Evolutionary conservation across 2,888 invertebrate genomes (phyloP).

Genomic region (Galerucella calmariensis): DNA sequence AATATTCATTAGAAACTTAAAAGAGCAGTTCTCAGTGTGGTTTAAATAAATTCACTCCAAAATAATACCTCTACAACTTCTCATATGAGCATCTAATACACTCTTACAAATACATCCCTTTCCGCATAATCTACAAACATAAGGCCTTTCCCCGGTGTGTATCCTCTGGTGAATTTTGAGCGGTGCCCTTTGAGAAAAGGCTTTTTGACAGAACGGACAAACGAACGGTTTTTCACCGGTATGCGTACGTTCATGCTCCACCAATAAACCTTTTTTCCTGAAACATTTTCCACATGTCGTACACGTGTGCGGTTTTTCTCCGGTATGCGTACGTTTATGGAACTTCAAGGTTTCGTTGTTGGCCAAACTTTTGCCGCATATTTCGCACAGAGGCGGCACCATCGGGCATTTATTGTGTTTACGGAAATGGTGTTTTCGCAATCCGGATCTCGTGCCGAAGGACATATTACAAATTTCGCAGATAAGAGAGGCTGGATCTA

Average conservation of each 20-base stretch:
- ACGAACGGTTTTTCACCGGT: constrained; percentile 58
- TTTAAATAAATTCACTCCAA: constrained; percentile 10
- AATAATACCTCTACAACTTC: constrained; percentile 47
- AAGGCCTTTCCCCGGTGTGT: constrained; percentile 61
- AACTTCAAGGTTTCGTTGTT: constrained; percentile 55
- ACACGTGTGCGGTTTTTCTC: constrained; percentile 55
- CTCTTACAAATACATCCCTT: constrained; percentile 52
- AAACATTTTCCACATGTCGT: constrained; percentile 67
- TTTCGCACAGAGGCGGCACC: constrained; percentile 60
- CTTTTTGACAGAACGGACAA: constrained; percentile 68
- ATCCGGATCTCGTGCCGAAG: constrained; percentile 49
- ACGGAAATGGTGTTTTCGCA: constrained; percentile 49
- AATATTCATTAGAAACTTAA: no score
- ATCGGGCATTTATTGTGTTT: constrained; percentile 49
- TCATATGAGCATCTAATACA: constrained; percentile 49
- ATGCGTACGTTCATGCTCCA: constrained; percentile 58
- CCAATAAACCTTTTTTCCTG: constrained; percentile 59
- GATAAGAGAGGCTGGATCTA: constrained; percentile 29
- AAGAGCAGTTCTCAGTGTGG: no score
- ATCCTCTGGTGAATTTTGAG: constrained; percentile 50
- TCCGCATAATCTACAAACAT: constrained; percentile 50
- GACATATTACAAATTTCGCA: constrained; percentile 47
- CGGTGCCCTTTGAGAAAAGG: constrained; percentile 62
- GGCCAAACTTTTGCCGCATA: constrained; percentile 57
- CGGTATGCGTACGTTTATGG: constrained; percentile 56